Base-by-base conservation (phyloP, 2,888 invertebrate species). In the Thalpophila matura region DNA sequence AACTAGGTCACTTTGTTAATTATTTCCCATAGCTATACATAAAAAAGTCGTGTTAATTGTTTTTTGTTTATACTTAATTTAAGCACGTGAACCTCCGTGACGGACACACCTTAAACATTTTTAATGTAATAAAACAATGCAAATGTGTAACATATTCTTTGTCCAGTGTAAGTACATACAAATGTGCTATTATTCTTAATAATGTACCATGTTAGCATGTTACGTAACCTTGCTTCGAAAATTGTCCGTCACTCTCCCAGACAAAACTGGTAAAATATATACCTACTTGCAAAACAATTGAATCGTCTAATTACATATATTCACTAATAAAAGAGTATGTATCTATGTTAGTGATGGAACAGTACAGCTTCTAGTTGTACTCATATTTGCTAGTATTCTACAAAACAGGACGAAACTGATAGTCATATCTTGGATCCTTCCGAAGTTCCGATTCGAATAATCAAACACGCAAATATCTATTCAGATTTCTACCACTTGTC, bases 11-110 rank as follows among this genome's bases (percentile, higher is more conserved):
- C 35, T 29, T 18, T 55, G 47, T 60, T 58, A 29, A 40, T 42
- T 55, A 51, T 58, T 64, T 29, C 40, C 27, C 58, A 26, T 59
- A 55, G n/a, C 20, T 51, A 46, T 49, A 55, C 61, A 62, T 29
- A 43, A 51, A 65, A 74, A 72, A 46, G 53, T 56, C 55, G 24
- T 59, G 42, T 40, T 22, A 43, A n/a, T 22, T 12, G 29, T 38
- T 38, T 37, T 59, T 33, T 7, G 10, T 54, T 57, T 42, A 59
- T 60, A 57, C 45, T 40, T 26, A 22, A 20, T 53, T 14, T 57
- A 63, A 53, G 58, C 75, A 77, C 78, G 73, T 47, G 14, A 68
- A 26, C 47, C 45, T 77, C 46, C 65, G 63, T 78, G 75, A 47
- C 60, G 26, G 10, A 26, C 29, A 49, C 47, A 29, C 37, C 38